Base-by-base conservation (phyloP, 2,113 vertebrate genomes). In the Cyanoderma ruficeps region DNA sequence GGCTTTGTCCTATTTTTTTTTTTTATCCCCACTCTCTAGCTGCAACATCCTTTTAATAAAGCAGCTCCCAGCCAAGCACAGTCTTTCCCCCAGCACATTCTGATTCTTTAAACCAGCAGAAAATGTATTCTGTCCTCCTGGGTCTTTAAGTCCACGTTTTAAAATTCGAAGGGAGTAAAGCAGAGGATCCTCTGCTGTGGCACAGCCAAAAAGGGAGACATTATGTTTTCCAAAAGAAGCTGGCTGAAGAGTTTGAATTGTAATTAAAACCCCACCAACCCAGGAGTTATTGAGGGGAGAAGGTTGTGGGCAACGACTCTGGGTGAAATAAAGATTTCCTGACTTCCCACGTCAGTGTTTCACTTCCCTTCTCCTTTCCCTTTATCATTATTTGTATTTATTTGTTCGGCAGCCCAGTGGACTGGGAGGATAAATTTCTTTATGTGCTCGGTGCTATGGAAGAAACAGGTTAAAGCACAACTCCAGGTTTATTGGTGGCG, bases 61-160 rank as follows among this genome's bases (percentile, higher is more conserved):
- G 82, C 91, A 87, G 82, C 79, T 95, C 76, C 85, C 76, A 95
- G 93, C 90, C 93, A 95, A 93, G 89, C 42, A 18, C 52, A 55
- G 90, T 18, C 89, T 93, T 93, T 88, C 90, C 75, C 93, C 64
- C 79, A 94, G 39, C 69, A 87, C 77, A 89, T 87, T 92, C 83
- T 91, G 78, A 93, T 94, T 94, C 84, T 95, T 94, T 91, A 91
- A 97, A 97, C 96, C 35, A 97, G 95, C 93, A 97, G 95, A 96
- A 95, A 95, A 97, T 93, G 28, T 95, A 89, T 96, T 95, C 96
- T 94, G 87, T 83, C 85, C 94, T 91, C 97, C 69, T 94, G 91
- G 82, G 91, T 86, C 87, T 87, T 71, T 94, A 89, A 87, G 65
- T 83, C 69, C 60, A 93, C 1, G 4, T 61, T 90, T 96, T 90